These are phyloP conservation scores for Yoshiicerus persimilis DNA, from an alignment of 1,140 invertebrate species.

Conservation along the genomic window DNA sequence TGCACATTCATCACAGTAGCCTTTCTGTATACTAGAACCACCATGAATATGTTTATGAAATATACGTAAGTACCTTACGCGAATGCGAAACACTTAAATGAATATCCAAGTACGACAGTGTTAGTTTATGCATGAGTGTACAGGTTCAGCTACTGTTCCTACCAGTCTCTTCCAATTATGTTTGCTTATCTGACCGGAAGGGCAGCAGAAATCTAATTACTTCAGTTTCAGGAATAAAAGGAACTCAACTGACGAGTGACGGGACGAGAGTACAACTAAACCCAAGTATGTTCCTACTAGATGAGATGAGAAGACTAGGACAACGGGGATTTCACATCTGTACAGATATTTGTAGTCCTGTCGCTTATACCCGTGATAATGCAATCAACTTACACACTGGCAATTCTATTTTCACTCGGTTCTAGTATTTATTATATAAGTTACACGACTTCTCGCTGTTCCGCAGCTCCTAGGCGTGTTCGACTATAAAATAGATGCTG, in stretches of 20 bases:
- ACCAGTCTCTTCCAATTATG: constrained; percentile 18
- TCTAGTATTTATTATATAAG: neutral
- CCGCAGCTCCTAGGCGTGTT: too few species aligned
- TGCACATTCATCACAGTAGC: neutral
- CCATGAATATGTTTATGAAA: neutral
- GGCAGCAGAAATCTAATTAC: constrained; percentile 16
- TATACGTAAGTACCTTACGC: too few species aligned
- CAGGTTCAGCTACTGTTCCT: neutral
- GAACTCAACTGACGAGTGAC: neutral
- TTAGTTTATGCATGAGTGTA: constrained; percentile 7
- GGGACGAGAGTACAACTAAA: neutral
- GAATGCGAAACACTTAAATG: neutral
- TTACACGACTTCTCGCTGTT: neutral
- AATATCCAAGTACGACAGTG: neutral
- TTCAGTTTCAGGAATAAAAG: neutral
- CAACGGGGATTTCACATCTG: neutral
- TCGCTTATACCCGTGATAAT: neutral
- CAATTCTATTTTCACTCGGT: neutral
- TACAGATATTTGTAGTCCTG: neutral
- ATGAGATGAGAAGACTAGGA: neutral
- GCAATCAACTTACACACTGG: neutral
- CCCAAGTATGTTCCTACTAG: neutral
- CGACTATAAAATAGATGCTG: too few species aligned
- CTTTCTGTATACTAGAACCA: neutral
- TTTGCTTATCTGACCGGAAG: constrained; percentile 30